Evolutionary conservation across 2,113 vertebrate genomes (phyloP).

Genomic region (Oreochromis aureus): DNA sequence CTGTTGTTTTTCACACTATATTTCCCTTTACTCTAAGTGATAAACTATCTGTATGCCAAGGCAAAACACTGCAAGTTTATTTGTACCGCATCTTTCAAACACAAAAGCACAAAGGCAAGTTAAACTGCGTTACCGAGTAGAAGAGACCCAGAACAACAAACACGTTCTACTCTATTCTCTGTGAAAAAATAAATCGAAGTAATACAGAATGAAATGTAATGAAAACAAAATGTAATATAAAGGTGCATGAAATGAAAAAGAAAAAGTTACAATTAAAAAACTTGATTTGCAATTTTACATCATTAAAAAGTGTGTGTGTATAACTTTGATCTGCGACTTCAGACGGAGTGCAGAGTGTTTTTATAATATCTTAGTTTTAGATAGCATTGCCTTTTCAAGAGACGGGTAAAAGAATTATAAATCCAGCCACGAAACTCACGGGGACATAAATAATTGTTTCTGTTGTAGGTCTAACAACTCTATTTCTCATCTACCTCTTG

Average conservation of each 20-base stretch:
- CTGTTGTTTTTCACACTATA: not conserved
- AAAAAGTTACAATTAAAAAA: not conserved
- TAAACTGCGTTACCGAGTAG: not conserved
- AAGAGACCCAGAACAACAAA: not conserved
- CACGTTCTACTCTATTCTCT: not conserved
- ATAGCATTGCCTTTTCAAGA: constrained; percentile 18
- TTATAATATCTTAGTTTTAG: constrained; percentile 17
- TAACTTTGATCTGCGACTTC: not conserved
- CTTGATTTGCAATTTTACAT: not conserved
- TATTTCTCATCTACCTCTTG: constrained; percentile 45
- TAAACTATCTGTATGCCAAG: not conserved
- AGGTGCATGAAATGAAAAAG: accelerated
- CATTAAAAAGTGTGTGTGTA: not conserved
- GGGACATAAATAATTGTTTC: constrained; percentile 59
- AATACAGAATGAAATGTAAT: not conserved
- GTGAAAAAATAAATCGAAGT: not conserved
- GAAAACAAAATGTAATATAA: not conserved
- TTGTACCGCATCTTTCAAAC: not conserved
- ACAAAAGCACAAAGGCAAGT: not conserved
- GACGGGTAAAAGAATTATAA: constrained; percentile 51
- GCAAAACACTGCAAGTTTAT: not conserved
- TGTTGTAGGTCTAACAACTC: constrained; percentile 37
- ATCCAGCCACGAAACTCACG: constrained; percentile 34
- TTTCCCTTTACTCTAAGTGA: not conserved
- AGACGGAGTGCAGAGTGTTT: constrained; percentile 1